Evolutionary conservation across 2,797 vertebrate genomes (phyloP).

Genomic region (Eulemur rubriventer): DNA sequence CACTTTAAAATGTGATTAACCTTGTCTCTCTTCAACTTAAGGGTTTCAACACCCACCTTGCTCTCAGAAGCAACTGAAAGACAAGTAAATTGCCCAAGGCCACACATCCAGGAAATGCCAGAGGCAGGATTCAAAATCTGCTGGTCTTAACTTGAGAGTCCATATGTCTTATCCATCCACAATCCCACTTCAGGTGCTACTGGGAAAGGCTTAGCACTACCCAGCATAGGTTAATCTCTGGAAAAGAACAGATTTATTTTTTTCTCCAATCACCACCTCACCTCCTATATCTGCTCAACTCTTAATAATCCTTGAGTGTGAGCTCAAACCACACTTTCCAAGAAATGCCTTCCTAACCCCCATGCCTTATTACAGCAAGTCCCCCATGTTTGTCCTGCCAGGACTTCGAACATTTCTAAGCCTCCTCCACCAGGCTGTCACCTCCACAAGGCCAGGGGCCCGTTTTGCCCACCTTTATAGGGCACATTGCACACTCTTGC

Average conservation of each 20-base stretch:
- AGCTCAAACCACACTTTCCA: background rate
- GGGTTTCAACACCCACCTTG: background rate
- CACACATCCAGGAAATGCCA: background rate
- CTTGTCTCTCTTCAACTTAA: background rate
- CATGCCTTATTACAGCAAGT: background rate
- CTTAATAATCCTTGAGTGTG: background rate
- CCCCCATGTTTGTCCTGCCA: background rate
- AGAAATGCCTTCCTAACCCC: background rate
- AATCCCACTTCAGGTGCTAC: background rate
- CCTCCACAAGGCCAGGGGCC: too few relatives aligned
- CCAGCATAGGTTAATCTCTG: background rate
- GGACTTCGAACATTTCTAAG: too few relatives aligned
- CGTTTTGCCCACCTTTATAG: background rate
- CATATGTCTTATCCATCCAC: background rate
- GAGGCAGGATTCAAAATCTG: background rate
- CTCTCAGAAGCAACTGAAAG: background rate
- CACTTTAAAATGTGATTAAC: background rate
- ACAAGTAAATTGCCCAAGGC: background rate
- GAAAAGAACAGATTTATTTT: background rate
- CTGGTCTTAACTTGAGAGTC: background rate
- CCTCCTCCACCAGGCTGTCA: too few relatives aligned
- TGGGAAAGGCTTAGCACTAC: background rate
- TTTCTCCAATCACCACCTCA: background rate
- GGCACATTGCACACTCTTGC: background rate
- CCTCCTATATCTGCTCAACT: background rate